Evolutionary conservation across 2,113 vertebrate species (phyloP).

Genomic region (Hydropotes inermis): DNA sequence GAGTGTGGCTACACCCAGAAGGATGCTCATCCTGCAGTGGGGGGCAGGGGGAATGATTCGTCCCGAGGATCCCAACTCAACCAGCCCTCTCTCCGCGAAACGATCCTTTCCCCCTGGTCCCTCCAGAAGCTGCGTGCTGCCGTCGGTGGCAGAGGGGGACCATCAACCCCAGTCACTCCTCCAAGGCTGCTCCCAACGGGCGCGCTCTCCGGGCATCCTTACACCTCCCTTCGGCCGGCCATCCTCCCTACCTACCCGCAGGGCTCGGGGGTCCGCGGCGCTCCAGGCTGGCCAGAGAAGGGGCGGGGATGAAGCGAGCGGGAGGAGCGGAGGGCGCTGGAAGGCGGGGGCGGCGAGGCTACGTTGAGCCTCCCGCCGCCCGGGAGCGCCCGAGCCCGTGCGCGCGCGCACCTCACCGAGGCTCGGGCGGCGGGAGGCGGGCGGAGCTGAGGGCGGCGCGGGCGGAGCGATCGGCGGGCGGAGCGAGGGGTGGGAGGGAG

Average conservation of each 20-base stretch:
- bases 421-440: not conserved
- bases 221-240: not conserved
- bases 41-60: not conserved
- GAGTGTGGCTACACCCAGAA: not conserved
- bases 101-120: not conserved
- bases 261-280: not conserved
- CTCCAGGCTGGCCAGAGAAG: not conserved
- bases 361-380: not conserved
- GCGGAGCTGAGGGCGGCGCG: not conserved
- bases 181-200: not conserved
- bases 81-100: not conserved
- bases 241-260: not conserved
- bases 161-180: not conserved
- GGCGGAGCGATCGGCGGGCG: not conserved
- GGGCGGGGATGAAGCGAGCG: not conserved
- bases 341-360: not conserved
- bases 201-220: too few species aligned
- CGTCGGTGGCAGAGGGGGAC: not conserved
- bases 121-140: not conserved
- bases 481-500: slow-evolving; percentile 25
- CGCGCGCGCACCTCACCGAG: not conserved
- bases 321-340: not conserved
- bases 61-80: not conserved
- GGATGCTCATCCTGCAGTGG: not conserved
- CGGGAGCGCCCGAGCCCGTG: not conserved